Conservation (phyloP, 2,888 invertebrate genomes). For the Psococerastis gibbosa region DNA sequence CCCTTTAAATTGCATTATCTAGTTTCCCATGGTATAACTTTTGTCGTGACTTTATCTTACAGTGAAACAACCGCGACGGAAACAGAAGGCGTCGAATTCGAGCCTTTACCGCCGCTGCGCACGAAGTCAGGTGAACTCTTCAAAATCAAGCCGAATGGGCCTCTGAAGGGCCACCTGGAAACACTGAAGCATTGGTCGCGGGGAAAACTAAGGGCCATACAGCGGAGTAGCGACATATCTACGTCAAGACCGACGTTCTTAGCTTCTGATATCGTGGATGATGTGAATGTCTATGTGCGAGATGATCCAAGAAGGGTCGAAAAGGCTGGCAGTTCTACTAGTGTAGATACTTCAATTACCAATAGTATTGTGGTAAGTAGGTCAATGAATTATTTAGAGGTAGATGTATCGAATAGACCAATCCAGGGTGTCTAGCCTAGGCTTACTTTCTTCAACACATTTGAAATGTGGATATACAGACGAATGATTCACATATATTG, state of each 20-base stretch:
- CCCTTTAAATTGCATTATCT: too few species aligned
- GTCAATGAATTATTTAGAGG: too few species aligned
- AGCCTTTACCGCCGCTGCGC: slow-evolving; percentile 11
- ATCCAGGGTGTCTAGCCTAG: too few species aligned
- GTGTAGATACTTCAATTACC: neutral
- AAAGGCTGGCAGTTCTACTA: slow-evolving; percentile 14
- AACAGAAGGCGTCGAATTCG: slow-evolving; percentile 18
- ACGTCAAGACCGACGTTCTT: slow-evolving; percentile 27
- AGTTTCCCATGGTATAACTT: neutral
- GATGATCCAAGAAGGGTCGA: slow-evolving; percentile 42
- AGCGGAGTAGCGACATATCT: slow-evolving; percentile 28
- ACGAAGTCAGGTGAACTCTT: slow-evolving; percentile 7
- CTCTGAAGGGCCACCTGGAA: slow-evolving; percentile 57
- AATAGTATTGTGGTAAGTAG: neutral
- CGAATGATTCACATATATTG: too few species aligned
- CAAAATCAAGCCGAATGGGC: slow-evolving; percentile 27
- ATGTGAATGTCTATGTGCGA: slow-evolving; percentile 43
- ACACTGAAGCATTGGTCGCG: slow-evolving; percentile 72
- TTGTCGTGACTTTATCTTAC: neutral
- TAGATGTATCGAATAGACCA: too few species aligned
- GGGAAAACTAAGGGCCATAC: slow-evolving; percentile 43
- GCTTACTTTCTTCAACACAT: too few species aligned
- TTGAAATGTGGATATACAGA: too few species aligned
- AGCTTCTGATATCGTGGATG: slow-evolving; percentile 30
- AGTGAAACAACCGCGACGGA: slow-evolving; percentile 23